phyloP scores from a whole-genome alignment of 2,797 vertebrate genomes.

The Lacerta viridis region DNA sequence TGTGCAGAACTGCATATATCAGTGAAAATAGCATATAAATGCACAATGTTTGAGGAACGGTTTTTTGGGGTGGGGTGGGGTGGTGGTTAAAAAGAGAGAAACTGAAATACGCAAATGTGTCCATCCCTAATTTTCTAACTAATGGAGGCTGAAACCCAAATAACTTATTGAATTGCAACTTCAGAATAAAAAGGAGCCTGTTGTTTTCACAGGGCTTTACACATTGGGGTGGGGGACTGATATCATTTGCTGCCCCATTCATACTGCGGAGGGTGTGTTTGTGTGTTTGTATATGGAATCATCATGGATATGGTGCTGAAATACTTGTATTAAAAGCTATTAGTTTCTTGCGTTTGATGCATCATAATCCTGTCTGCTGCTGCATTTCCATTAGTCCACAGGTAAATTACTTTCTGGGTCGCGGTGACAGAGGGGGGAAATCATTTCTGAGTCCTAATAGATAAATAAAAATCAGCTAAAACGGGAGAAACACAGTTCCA shows the following conservation, averaged over 20 bases:
- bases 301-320: slow-evolving; percentile 28
- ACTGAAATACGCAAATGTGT: too few relatives aligned
- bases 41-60: too few relatives aligned
- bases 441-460: background rate
- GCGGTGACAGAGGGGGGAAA: slow-evolving; percentile 3
- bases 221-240: background rate
- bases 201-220: background rate
- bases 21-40: too few relatives aligned
- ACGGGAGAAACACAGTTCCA: slow-evolving; percentile 34
- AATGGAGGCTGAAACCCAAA: background rate
- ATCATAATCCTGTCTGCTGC: background rate
- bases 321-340: background rate
- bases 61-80: too few relatives aligned
- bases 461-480: slow-evolving; percentile 28
- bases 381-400: background rate
- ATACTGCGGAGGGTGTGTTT: background rate
- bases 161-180: background rate
- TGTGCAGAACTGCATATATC: too few relatives aligned
- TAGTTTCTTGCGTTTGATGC: slow-evolving; percentile 10
- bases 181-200: background rate
- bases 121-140: too few relatives aligned
- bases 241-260: background rate
- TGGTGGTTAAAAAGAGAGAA: background rate
- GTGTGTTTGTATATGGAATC: background rate
- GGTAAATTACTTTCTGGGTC: slow-evolving; percentile 16